phyloP scores from a whole-genome alignment of 2,888 invertebrate species.

The Lamellibrachia columna region DNA sequence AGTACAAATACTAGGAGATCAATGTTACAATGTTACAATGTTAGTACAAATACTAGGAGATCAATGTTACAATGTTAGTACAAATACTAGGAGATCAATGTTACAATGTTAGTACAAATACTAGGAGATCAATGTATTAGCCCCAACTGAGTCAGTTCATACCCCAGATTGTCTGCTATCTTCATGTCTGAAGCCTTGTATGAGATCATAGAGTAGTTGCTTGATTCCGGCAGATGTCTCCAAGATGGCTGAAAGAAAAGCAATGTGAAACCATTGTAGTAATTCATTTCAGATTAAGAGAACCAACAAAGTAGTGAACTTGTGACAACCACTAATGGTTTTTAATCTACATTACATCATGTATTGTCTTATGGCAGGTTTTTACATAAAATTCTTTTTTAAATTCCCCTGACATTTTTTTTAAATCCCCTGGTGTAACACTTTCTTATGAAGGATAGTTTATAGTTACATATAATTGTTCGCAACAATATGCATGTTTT shows the following conservation, averaged over 20 bases:
- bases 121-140: neutral
- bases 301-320: neutral
- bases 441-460: too few relatives aligned
- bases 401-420: neutral
- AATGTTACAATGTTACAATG: too few relatives aligned
- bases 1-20: too few relatives aligned
- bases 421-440: too few relatives aligned
- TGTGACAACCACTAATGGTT: neutral
- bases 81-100: too few relatives aligned
- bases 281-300: neutral
- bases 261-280: neutral
- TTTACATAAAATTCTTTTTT: neutral
- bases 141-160: neutral
- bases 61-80: too few relatives aligned
- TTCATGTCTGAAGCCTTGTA: conserved; percentile 88
- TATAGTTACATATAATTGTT: too few relatives aligned
- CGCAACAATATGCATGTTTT: too few relatives aligned
- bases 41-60: too few relatives aligned
- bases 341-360: neutral
- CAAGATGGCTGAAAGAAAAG: conserved; percentile 81
- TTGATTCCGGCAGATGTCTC: conserved; percentile 82
- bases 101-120: neutral
- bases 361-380: neutral
- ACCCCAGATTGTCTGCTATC: conserved; percentile 38
- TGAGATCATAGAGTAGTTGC: conserved; percentile 87